A percentile compares a stretch with the other conserved stretches of the same genome.
Evolutionary conservation across 2,113 vertebrate species (phyloP).

Genomic region (Reinhardtius hippoglossoides): DNA sequence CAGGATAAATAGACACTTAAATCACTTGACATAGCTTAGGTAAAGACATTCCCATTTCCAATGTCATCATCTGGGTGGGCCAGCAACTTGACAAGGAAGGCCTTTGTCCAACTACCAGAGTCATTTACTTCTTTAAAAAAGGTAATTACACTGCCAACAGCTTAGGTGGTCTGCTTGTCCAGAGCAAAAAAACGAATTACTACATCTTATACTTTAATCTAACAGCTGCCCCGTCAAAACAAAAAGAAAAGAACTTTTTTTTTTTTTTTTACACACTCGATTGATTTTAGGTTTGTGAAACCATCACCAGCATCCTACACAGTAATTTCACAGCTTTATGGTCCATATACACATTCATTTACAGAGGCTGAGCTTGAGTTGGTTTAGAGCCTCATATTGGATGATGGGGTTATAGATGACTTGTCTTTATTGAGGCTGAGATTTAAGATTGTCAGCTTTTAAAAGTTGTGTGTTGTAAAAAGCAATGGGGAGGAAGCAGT

Average conservation of each 20-base stretch:
- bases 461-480: constrained; percentile 36
- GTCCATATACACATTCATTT: constrained; percentile 26
- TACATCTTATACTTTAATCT: constrained; percentile 21
- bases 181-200: constrained; percentile 17
- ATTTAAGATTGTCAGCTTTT: constrained; percentile 30
- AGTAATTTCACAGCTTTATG: constrained; percentile 22
- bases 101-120: constrained; percentile 43
- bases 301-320: not conserved
- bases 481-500: constrained; percentile 44
- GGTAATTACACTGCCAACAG: constrained; percentile 49
- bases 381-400: constrained; percentile 30
- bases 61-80: constrained; percentile 54
- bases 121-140: constrained; percentile 27
- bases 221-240: constrained; percentile 20
- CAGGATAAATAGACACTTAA: constrained; percentile 59
- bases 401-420: constrained; percentile 24
- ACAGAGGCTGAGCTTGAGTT: constrained; percentile 10
- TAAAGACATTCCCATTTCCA: constrained; percentile 44
- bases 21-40: constrained; percentile 62
- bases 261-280: not conserved
- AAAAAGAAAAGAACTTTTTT: not conserved
- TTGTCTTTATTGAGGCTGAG: constrained; percentile 32
- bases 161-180: constrained; percentile 61
- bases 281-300: constrained; percentile 15
- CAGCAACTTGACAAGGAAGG: constrained; percentile 46